Conservation (phyloP, 2,888 invertebrate species). For the Pseudoips prasinana region DNA sequence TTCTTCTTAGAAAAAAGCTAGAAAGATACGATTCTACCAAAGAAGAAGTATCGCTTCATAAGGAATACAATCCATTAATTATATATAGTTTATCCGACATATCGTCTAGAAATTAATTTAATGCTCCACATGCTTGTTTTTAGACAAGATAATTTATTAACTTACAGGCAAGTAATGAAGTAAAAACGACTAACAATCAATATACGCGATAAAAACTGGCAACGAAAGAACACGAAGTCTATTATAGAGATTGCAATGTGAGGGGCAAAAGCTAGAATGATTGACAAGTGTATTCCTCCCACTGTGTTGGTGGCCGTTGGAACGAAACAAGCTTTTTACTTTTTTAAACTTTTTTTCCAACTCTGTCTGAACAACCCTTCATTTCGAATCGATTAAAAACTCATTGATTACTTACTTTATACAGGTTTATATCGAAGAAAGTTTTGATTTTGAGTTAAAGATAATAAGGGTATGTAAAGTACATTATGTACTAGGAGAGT, state of each 20-base stretch:
- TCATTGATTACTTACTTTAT: conserved; percentile 49
- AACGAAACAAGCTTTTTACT: conserved; percentile 44
- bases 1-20: too few species aligned
- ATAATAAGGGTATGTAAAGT: too few species aligned
- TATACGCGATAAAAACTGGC: conserved; percentile 26
- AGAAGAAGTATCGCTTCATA: too few species aligned
- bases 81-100: neutral
- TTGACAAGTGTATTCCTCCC: conserved; percentile 65
- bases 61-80: too few species aligned
- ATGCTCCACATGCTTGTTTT: conserved; percentile 14
- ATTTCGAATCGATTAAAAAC: conserved; percentile 52
- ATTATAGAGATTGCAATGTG: conserved; percentile 47
- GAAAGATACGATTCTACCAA: too few species aligned
- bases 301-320: conserved; percentile 59
- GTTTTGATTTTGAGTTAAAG: conserved; percentile 13
- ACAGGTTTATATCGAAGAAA: conserved; percentile 8
- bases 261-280: conserved; percentile 40
- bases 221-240: conserved; percentile 26
- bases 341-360: conserved; percentile 37
- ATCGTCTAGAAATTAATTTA: conserved; percentile 17
- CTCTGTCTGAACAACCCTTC: conserved; percentile 49
- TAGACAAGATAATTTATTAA: conserved; percentile 33
- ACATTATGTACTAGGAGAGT: too few species aligned
- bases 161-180: conserved; percentile 21
- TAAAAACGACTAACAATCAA: conserved; percentile 31